Percentiles rank a stretch among this genome's conserved stretches.
Conservation (phyloP, 2,113 vertebrate species). For the Pedetes capensis region DNA sequence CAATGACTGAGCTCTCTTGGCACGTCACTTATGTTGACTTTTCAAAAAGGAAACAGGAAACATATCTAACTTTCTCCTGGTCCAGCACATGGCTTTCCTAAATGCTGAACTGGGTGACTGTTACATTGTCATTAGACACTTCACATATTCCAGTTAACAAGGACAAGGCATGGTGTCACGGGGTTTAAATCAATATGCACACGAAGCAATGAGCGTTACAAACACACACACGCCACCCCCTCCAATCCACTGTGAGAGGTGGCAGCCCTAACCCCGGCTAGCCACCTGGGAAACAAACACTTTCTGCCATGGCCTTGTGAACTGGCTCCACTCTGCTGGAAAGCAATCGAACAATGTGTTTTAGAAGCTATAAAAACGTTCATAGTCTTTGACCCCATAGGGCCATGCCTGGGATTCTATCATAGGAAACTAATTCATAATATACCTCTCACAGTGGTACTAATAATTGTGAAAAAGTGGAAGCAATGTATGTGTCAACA, state of each 20-base stretch:
- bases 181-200: neutral
- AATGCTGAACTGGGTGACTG: neutral
- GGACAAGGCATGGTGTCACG: neutral
- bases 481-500: neutral
- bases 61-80: neutral
- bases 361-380: conserved; percentile 37
- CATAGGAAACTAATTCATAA: conserved; percentile 30
- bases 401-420: neutral
- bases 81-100: neutral
- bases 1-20: neutral
- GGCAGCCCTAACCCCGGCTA: neutral
- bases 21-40: neutral
- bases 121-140: neutral
- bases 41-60: neutral
- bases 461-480: neutral
- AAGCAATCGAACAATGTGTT: neutral
- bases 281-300: neutral
- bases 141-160: neutral
- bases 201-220: neutral
- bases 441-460: neutral
- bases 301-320: neutral
- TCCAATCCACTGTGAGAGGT: neutral
- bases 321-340: neutral
- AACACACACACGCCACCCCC: neutral
- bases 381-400: neutral